A percentile compares a stretch with the other conserved stretches of the same genome.
Evolutionary conservation across 2,797 vertebrate species (phyloP).

Genomic region (Threskiornis aethiopicus): DNA sequence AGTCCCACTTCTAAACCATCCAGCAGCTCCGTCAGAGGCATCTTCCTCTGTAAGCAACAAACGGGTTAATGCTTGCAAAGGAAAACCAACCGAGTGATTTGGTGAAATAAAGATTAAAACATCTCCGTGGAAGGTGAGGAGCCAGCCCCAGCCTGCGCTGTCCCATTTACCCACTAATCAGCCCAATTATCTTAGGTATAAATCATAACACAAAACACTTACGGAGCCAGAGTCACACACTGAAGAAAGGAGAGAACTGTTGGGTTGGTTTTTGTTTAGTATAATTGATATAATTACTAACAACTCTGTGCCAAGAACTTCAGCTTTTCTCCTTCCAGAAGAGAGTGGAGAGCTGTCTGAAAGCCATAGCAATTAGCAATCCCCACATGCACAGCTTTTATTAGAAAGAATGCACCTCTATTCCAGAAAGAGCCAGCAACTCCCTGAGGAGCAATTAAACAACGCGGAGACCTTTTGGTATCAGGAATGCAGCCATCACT

Average conservation of each 20-base stretch:
- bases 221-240: conserved; percentile 64
- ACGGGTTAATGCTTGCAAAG: conserved; percentile 27
- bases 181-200: conserved; percentile 73
- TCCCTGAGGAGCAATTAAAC: not conserved
- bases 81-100: conserved; percentile 16
- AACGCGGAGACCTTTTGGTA: not conserved
- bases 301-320: conserved; percentile 72
- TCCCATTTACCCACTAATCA: conserved; percentile 65
- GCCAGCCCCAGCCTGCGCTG: conserved; percentile 62
- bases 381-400: conserved; percentile 51
- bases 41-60: not conserved
- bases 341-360: conserved; percentile 46
- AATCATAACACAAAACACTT: conserved; percentile 73
- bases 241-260: conserved; percentile 66
- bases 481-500: not conserved
- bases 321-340: conserved; percentile 52
- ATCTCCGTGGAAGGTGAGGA: conserved; percentile 55
- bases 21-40: fast-evolving
- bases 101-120: conserved; percentile 57
- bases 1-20: not conserved
- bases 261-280: conserved; percentile 72
- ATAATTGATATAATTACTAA: conserved; percentile 78
- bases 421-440: conserved; percentile 41
- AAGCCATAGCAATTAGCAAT: conserved; percentile 65
- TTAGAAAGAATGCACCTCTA: conserved; percentile 59